Base-by-base conservation (phyloP, 1,140 invertebrate species). In the Orussus abietinus region DNA sequence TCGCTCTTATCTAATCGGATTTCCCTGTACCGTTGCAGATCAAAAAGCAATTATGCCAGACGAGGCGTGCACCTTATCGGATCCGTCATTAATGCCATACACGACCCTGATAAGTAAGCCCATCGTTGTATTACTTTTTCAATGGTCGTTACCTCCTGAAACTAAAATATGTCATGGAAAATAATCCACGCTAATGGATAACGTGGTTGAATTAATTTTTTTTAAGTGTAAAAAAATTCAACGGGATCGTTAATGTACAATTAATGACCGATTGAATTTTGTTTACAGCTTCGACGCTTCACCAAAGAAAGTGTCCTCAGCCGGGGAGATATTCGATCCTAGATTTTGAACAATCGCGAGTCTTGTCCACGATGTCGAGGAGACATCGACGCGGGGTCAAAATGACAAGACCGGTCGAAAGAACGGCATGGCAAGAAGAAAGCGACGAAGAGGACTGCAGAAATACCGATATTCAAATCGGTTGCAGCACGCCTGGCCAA, bases 51-150 rank as follows among this genome's bases (percentile, higher is more conserved):
- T 62, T 28, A 69, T 74, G 63, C 77, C 75, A 47, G 86, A 85
- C 53, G 77, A 80, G 39, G 77, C 77, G 3, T 80, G 85, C 64
- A 56, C 63, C 0, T 62, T 68, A 26, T 55, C 51, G 7, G 80
- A 84, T 42, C 70, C 80, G 18, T 80, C 80, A 32, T 78, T 75
- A 32, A 77, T 83, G 55, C 81, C 87, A 26, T 90, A 82, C 64
- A 78, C 84, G 45, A 92, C 89, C n/a, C 75, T 92, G 64, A 84
- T 91, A 61, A 88, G 89, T 91, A 74, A 84, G 83, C 17, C 19
- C 39, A 31, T 40, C 20, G 37, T 38, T 17, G 18, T 21, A 29
- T 38, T 38, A 22, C 15, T 26, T 26, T 6, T 31, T 40, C 6
- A 19, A 40, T 29, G 15, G n/a, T 33, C 14, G 31, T 33, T 33